Conservation (phyloP, 2,113 vertebrate genomes). For the Propithecus coquereli region DNA sequence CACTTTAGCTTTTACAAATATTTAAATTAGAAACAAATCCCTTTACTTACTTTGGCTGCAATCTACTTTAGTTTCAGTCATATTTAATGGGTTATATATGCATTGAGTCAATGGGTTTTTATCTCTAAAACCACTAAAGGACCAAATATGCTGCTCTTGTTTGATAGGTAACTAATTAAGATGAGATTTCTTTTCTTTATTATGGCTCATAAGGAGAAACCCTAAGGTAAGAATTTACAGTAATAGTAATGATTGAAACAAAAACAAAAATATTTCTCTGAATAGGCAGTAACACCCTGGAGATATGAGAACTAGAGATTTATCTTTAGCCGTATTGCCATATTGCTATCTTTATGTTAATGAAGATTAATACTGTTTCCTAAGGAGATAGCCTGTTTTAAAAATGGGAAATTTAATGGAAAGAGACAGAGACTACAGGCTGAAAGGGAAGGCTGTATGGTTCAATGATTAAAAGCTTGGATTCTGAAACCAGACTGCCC, state of each 20-base stretch:
- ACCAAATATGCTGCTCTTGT: background rate
- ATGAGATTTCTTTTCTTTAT: slow-evolving; percentile 21
- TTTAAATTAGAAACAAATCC: background rate
- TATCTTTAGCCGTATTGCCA: background rate
- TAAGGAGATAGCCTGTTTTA: background rate
- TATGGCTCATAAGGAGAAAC: background rate
- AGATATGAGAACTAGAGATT: background rate
- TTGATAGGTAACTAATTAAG: slow-evolving; percentile 23
- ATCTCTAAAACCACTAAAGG: slow-evolving; percentile 26
- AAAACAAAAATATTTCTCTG: background rate
- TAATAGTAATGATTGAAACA: background rate
- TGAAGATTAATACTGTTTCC: background rate
- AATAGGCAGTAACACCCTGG: background rate
- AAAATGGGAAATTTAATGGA: background rate
- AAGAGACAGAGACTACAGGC: background rate
- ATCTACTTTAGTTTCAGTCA: background rate
- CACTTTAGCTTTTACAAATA: background rate
- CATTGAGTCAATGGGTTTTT: slow-evolving; percentile 16
- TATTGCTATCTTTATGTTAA: background rate
- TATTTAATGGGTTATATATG: background rate
- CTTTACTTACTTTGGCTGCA: background rate
- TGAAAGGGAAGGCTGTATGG: background rate
- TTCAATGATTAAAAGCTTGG: background rate
- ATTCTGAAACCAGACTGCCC: background rate
- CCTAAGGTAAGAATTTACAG: background rate